phyloP scores from a whole-genome alignment of 2,113 vertebrate genomes.

The Ammodytes marinus region DNA sequence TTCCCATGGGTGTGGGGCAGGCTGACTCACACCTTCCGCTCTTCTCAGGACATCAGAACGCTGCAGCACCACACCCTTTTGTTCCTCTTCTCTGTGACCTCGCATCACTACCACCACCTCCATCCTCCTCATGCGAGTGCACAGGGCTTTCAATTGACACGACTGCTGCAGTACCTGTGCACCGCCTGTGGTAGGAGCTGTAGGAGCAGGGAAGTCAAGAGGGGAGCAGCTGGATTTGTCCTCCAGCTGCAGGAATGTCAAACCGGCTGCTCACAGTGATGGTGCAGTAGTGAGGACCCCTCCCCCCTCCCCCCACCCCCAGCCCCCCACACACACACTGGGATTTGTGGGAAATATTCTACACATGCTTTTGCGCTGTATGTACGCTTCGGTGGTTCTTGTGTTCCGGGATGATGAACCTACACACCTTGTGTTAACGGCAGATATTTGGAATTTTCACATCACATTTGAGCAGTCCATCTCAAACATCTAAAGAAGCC shows the following conservation, averaged over 20 bases:
- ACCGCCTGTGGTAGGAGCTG: conserved; percentile 48
- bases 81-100: conserved; percentile 8
- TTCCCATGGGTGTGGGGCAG: conserved; percentile 28
- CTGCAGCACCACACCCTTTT: conserved; percentile 45
- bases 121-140: background rate
- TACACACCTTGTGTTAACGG: background rate
- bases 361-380: background rate
- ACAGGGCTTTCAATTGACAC: background rate
- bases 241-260: conserved; percentile 62
- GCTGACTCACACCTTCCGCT: conserved; percentile 40
- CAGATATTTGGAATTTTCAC: background rate
- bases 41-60: conserved; percentile 17
- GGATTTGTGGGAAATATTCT: conserved; percentile 12
- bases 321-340: conserved; percentile 8
- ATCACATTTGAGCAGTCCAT: background rate
- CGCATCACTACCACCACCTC: background rate
- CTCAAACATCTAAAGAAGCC: background rate
- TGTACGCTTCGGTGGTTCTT: background rate
- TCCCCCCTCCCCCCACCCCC: no score
- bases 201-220: background rate
- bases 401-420: background rate
- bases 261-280: conserved; percentile 23
- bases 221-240: conserved; percentile 54
- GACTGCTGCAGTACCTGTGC: conserved; percentile 36
- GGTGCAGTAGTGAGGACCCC: conserved; percentile 32